phyloP scores from a whole-genome alignment of 2,113 vertebrate species.

The Oxygymnocypris stewartii region DNA sequence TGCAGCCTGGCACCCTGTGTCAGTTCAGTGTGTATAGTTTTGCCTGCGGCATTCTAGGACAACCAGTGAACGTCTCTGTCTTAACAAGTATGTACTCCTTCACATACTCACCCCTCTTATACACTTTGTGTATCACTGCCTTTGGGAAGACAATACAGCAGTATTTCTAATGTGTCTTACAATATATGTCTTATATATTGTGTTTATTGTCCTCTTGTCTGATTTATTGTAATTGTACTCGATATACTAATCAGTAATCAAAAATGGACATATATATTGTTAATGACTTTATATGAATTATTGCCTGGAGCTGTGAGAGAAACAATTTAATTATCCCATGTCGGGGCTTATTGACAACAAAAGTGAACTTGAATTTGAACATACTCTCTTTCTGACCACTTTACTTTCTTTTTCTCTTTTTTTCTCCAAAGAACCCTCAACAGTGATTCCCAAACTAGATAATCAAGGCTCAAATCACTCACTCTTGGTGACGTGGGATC shows the following conservation, averaged over 20 bases:
- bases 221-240: too few relatives aligned
- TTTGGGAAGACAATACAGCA: too few relatives aligned
- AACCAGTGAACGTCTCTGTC: not conserved
- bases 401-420: not conserved
- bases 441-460: slow-evolving; percentile 19
- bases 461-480: slow-evolving; percentile 27
- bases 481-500: slow-evolving; percentile 39
- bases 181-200: too few relatives aligned
- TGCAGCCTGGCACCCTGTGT: slow-evolving; percentile 16
- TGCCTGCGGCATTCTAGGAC: not conserved
- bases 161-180: too few relatives aligned
- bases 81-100: not conserved
- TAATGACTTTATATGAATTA: not conserved
- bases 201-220: too few relatives aligned
- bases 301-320: not conserved
- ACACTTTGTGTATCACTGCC: too few relatives aligned
- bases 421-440: slow-evolving; percentile 41
- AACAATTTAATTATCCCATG: not conserved
- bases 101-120: not conserved
- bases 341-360: not conserved
- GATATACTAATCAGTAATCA: too few relatives aligned
- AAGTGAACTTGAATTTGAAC: not conserved
- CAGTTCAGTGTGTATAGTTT: slow-evolving; percentile 21
- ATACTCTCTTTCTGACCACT: not conserved
- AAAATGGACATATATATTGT: not conserved